Evolutionary conservation across 1,140 invertebrate genomes (phyloP), one percentile per base, ranked within the genome.

Genomic region (Drosophila repletoides): DNA sequence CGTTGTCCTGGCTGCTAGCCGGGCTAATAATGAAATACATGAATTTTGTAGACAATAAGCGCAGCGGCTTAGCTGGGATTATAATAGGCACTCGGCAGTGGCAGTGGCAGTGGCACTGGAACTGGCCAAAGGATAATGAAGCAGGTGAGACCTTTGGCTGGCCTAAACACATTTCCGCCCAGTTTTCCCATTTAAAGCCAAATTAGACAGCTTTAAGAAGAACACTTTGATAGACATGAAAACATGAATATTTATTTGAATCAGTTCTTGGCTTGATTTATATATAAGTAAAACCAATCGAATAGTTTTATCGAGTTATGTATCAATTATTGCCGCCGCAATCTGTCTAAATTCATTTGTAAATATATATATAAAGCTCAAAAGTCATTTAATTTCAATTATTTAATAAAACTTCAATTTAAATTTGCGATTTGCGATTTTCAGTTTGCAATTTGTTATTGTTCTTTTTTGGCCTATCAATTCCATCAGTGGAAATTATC

Each of bases 41-140:
- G 79, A 84, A 84, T 84, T 79, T 84, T 84, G 84, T 72, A 86
- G 79, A 84, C 79, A 84, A 84, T 84, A 84, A 84, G 86, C 79
- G 61, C 71, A 52, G 71, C 41, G 70, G 75, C 80, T 84, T 84
- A 84, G 74, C 71, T 41, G 61, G 60, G 52, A 75, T 74, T 79
- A 86, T 61, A 86, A 86, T 86, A 58, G 70, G 46, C 52, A 17
- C 61, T 63, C 58, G 43, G 24, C 51, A 33, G 65, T 36, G 60
- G 41, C 24, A 10, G 48, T 12, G 15, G 48, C 21, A 17, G 14
- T 6, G 0, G 14, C 34, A 36, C 10, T 12, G 15, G 14, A n/a
- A 40, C 33, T 33, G 26, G 33, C 22, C 5, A n/a, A n/a, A 21
- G 66, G 9, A 64, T 49, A 64, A 49, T 53, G 59, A 31, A 28